Percentiles rank a stretch among this genome's conserved stretches.
Conservation (phyloP, 2,797 vertebrate species). For the Arctocebus calabarensis region DNA sequence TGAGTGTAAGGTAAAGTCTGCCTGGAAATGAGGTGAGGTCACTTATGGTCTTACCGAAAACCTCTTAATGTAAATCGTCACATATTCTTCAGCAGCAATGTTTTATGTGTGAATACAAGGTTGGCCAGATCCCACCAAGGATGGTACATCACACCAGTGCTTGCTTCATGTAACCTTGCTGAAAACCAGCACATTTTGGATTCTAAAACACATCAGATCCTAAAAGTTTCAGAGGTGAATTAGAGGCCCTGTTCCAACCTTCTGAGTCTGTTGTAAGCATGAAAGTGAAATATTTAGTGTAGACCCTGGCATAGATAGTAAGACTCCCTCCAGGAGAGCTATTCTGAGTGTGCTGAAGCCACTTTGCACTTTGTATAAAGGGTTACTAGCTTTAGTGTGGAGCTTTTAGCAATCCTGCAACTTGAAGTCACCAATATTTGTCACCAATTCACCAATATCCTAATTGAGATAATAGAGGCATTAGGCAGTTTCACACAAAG, state of each 20-base stretch:
- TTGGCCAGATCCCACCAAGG: too few relatives aligned
- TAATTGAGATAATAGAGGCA: neutral
- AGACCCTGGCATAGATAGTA: neutral
- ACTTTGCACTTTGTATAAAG: rapidly evolving
- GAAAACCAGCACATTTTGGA: neutral
- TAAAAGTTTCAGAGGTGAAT: neutral
- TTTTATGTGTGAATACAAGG: neutral
- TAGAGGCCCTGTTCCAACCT: neutral
- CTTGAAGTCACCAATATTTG: neutral
- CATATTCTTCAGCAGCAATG: neutral
- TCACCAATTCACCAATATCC: neutral
- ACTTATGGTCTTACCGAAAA: neutral
- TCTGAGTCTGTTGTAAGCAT: neutral
- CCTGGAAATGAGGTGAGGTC: neutral
- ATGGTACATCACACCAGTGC: neutral
- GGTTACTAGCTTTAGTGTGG: rapidly evolving
- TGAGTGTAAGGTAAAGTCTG: neutral
- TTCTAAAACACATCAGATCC: neutral
- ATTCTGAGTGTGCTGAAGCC: neutral
- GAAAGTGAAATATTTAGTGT: neutral
- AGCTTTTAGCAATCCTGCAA: neutral
- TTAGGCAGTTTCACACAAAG: neutral
- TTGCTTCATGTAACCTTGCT: neutral
- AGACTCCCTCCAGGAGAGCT: neutral
- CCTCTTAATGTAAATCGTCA: neutral